phyloP scores from a whole-genome alignment of 2,888 invertebrate species.

The Archaeoteleia sp. region DNA sequence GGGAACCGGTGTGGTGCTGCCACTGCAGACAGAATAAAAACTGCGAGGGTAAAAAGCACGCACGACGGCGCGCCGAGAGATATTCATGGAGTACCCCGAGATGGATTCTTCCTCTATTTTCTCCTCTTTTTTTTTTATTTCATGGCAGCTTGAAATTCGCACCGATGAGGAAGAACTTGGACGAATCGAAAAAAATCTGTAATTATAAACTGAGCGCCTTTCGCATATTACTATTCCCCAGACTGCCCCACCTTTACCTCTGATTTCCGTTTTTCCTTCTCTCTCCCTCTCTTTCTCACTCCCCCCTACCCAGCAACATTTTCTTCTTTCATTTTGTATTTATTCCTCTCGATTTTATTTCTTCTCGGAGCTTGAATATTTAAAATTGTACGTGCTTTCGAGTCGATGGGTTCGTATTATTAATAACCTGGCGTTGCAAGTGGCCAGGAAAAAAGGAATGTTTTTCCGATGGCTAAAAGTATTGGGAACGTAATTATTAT shows the following conservation, averaged over 20 bases:
- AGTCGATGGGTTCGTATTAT: constrained; percentile 46
- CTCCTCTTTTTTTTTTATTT: constrained; percentile 12
- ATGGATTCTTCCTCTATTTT: constrained; percentile 20
- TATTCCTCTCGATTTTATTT: constrained; percentile 33
- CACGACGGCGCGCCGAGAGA: constrained; percentile 43
- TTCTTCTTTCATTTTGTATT: constrained; percentile 30
- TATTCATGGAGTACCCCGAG: constrained; percentile 52
- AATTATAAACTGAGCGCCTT: constrained; percentile 30
- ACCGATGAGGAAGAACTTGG: background rate
- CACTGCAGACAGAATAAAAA: constrained; percentile 70
- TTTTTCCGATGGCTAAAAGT: constrained; percentile 37
- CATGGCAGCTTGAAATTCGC: constrained; percentile 15
- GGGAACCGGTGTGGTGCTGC: constrained; percentile 61
- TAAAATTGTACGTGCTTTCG: constrained; percentile 44
- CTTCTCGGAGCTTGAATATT: constrained; percentile 24
- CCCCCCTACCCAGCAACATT: no score
- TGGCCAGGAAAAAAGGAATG: constrained; percentile 23
- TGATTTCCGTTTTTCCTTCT: constrained; percentile 1
- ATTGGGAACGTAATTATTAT: constrained; percentile 48
- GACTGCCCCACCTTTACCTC: no score
- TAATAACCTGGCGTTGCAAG: constrained; percentile 46
- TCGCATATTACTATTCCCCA: constrained; percentile 14
- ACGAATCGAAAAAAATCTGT: constrained; percentile 7
- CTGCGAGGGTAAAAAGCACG: constrained; percentile 58
- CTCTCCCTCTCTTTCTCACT: constrained; percentile 15